A percentile compares a stretch with the other conserved stretches of the same genome.
Conservation (phyloP, 2,888 invertebrate species). For the Eupsilia transversa region DNA sequence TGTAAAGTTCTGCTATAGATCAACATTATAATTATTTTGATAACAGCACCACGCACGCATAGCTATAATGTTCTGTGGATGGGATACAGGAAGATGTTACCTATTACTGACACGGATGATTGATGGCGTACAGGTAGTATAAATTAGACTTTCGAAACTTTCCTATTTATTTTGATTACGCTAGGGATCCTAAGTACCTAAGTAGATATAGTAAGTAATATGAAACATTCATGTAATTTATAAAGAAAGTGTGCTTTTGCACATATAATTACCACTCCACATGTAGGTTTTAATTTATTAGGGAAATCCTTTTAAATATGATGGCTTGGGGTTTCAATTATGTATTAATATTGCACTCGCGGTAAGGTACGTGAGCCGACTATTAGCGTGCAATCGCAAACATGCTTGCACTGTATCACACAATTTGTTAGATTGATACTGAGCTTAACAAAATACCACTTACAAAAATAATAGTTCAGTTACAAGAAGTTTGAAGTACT, state of each 20-base stretch:
- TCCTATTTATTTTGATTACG: no score
- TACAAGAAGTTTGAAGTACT: background rate
- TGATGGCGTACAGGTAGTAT: background rate
- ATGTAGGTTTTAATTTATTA: slow-evolving; percentile 14
- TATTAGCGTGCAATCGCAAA: slow-evolving; percentile 40
- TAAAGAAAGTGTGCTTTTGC: background rate
- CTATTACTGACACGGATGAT: background rate
- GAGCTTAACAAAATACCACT: no score
- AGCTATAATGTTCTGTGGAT: background rate
- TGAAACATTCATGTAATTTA: background rate
- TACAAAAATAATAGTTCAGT: background rate
- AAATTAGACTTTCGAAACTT: slow-evolving; percentile 5
- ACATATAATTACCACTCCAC: background rate
- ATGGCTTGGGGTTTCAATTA: slow-evolving; percentile 41
- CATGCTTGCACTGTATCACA: slow-evolving; percentile 9
- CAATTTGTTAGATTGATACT: slow-evolving; percentile 2
- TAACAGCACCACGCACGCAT: background rate
- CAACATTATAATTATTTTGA: background rate
- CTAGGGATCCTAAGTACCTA: background rate
- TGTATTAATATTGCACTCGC: slow-evolving; percentile 53
- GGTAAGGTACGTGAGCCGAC: slow-evolving; percentile 37
- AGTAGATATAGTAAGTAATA: background rate
- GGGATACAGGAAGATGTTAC: background rate
- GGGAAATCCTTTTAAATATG: slow-evolving; percentile 5
- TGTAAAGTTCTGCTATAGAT: no score